Evolutionary conservation across 2,113 vertebrate species (phyloP), one percentile per base, ranked within the genome.

Genomic region (Microcebus griseorufus): DNA sequence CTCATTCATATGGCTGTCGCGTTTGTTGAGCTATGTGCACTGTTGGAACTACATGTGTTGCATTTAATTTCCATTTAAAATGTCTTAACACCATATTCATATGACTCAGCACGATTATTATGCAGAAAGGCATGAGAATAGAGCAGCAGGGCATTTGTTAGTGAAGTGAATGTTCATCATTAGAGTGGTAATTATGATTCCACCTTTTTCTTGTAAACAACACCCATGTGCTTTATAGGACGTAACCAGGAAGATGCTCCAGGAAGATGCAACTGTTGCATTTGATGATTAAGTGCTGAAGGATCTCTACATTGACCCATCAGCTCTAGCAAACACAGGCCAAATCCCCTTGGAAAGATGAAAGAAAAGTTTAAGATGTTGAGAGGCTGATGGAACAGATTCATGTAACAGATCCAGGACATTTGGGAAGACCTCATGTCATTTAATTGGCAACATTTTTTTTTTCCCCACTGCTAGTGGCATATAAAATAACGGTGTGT

Each of bases 121-220:
- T 3, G 51, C 67, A 76, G 20, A 51, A 39, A 34, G 53, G 32
- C 27, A 5, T 20, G 64, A 18, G 88, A 37, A 1, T 5, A 29
- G 58, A 58, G 34, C 8, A 18, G 16, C 25, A 5, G 73, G 51
- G 32, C 18, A 1, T 32, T 9, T 45, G 70, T 32, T 13, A n/a
- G 25, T 34, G n/a, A 53, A 45, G 55, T 1, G 0, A 16, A 9
- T 1, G 4, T 34, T n/a, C 25, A 2, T 60, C 25, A 6, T 22
- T 14, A 45, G 48, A 9, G 84, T 6, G 42, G 37, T 34, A 6
- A 48, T 62, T 9, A 55, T 23, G 3, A 16, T 75, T 55, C 55
- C 39, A 60, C 29, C 73, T 23, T 32, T 69, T 76, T 42, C 64
- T 27, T 72, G 32, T 29, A 58, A 67, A 89, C 65, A 37, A 1